These are phyloP conservation scores for Empidonax traillii DNA, from an alignment of 2,113 vertebrate species.

Conservation along the genomic window DNA sequence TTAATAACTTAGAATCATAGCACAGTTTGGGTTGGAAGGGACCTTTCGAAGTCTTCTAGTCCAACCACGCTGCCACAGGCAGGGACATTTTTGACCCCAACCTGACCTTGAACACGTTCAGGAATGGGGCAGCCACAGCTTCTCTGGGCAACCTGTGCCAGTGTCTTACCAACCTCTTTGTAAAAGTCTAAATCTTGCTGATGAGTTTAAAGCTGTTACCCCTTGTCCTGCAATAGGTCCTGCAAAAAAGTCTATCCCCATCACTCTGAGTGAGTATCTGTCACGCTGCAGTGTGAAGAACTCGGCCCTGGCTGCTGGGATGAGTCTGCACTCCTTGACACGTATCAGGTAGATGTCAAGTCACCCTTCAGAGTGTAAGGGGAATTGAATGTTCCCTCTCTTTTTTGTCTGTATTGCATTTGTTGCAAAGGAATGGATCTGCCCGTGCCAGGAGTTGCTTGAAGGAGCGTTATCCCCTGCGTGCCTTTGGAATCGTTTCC, in stretches of 20 bases:
- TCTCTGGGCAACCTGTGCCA: neutral
- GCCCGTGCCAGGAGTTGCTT: rapidly evolving
- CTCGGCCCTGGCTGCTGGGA: neutral
- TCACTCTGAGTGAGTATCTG: neutral
- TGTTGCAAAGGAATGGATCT: neutral
- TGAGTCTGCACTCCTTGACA: neutral
- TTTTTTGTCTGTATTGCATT: neutral
- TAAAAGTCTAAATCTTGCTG: neutral
- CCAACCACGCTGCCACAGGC: neutral
- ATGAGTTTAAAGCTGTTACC: neutral
- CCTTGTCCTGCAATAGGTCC: neutral
- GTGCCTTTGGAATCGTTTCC: neutral
- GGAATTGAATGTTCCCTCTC: neutral
- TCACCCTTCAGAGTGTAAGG: neutral
- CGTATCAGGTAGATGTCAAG: neutral
- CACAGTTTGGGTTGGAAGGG: rapidly evolving
- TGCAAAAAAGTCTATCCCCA: neutral
- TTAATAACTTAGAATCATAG: neutral
- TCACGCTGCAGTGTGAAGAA: neutral
- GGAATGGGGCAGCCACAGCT: neutral
- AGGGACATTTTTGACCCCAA: neutral
- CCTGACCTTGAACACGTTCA: neutral
- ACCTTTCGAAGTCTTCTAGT: neutral
- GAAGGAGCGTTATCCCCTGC: rapidly evolving
- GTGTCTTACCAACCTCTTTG: neutral